A percentile compares a stretch with the other conserved stretches of the same genome.
Evolutionary conservation across 2,797 vertebrate species (phyloP).

Genomic region (Pempheris klunzingeri): DNA sequence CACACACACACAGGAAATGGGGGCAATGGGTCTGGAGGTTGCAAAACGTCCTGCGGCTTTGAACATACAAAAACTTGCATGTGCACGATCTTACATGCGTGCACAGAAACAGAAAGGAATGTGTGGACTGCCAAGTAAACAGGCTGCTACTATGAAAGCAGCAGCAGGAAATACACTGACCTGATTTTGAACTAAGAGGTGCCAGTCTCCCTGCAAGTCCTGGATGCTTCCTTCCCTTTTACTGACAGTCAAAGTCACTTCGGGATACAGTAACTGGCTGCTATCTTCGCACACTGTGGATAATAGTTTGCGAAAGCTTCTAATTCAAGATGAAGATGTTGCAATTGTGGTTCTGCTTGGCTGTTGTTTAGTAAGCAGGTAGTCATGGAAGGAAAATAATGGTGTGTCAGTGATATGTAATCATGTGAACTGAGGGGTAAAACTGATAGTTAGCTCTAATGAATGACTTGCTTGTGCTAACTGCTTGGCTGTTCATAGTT

Average conservation of each 20-base stretch:
- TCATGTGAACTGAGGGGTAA: constrained; percentile 62
- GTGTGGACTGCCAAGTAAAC: constrained; percentile 10
- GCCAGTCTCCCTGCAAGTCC: neutral
- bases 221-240: constrained; percentile 51
- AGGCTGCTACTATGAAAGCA: constrained; percentile 48
- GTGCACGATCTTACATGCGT: neutral
- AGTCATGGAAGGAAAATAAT: constrained; percentile 49
- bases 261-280: constrained; percentile 24
- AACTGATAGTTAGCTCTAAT: constrained; percentile 29
- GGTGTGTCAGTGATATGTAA: constrained; percentile 50
- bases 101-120: constrained; percentile 27
- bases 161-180: constrained; percentile 50
- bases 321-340: constrained; percentile 10
- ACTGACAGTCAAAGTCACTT: constrained; percentile 31
- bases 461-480: constrained; percentile 2
- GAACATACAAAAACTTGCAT: constrained; percentile 34
- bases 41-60: constrained; percentile 28
- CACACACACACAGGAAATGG: constrained; percentile 59
- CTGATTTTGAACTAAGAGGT: constrained; percentile 41
- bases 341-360: constrained; percentile 22
- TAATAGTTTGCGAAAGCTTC: neutral
- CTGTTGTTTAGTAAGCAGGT: constrained; percentile 44
- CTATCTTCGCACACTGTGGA: constrained; percentile 10
- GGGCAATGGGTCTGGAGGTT: constrained; percentile 38
- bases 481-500: neutral